Conservation (phyloP, 2,797 vertebrate species). For the Poeciliopsis presidionis region DNA sequence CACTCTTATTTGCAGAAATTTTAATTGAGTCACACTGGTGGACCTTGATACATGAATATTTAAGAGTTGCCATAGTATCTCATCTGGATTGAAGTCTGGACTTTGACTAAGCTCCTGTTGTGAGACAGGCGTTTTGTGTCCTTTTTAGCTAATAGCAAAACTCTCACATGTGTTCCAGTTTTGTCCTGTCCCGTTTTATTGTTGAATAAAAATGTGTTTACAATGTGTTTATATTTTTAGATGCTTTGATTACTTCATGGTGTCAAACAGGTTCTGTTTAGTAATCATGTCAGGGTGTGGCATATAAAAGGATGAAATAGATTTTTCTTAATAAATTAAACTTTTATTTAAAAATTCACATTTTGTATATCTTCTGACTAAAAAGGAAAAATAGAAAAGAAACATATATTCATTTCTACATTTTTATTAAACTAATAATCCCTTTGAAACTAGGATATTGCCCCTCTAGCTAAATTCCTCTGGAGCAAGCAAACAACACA, state of each 20-base stretch:
- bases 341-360: not conserved
- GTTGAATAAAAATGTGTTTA: not conserved
- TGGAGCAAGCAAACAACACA: not conserved
- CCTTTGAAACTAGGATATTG: too few relatives aligned
- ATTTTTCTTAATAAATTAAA: not conserved
- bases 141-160: not conserved
- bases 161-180: not conserved
- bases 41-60: not conserved
- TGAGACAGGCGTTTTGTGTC: not conserved
- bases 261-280: not conserved
- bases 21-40: not conserved
- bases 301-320: not conserved
- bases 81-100: not conserved
- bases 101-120: not conserved
- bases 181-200: not conserved
- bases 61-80: not conserved
- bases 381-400: not conserved
- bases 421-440: not conserved
- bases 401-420: not conserved
- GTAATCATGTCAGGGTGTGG: not conserved
- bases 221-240: not conserved
- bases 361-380: not conserved
- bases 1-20: not conserved
- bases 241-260: not conserved
- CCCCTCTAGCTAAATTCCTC: too few relatives aligned